These are phyloP conservation scores for Drosophila trapezifrons DNA, from an alignment of 1,140 invertebrate genomes.

Conservation along the genomic window DNA sequence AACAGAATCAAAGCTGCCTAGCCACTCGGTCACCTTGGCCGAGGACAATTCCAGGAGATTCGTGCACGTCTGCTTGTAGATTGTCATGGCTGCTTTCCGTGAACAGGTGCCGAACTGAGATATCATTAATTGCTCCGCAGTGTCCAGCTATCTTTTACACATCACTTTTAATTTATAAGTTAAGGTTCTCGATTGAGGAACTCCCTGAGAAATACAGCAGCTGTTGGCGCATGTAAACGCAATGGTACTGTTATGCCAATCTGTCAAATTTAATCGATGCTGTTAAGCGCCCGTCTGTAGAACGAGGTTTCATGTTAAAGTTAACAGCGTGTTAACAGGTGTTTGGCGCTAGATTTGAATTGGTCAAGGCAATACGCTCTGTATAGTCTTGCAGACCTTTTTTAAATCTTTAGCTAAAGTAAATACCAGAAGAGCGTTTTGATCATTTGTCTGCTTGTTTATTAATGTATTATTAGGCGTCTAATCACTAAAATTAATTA, in stretches of 20 bases:
- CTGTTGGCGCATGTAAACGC: slow-evolving; percentile 26
- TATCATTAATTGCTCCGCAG: slow-evolving; percentile 11
- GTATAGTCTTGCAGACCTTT: background rate
- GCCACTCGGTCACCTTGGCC: slow-evolving; percentile 87
- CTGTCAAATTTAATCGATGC: slow-evolving; percentile 1
- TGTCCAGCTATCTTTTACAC: slow-evolving; percentile 24
- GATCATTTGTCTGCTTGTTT: slow-evolving; percentile 58
- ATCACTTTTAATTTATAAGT: slow-evolving; percentile 50
- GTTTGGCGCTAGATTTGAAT: slow-evolving; percentile 27
- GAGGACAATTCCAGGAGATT: slow-evolving; percentile 80
- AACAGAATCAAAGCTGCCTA: slow-evolving; percentile 91
- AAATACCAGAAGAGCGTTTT: background rate
- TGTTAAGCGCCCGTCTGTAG: background rate
- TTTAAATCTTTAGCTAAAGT: no score
- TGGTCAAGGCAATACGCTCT: background rate
- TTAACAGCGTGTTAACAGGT: slow-evolving; percentile 16
- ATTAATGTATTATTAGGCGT: slow-evolving; percentile 62
- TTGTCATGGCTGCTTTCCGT: slow-evolving; percentile 29
- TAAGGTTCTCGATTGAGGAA: slow-evolving; percentile 30
- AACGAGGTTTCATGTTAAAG: slow-evolving; percentile 1
- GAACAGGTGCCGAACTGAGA: slow-evolving; percentile 6
- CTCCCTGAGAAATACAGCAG: slow-evolving; percentile 36
- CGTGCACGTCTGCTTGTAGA: slow-evolving; percentile 76
- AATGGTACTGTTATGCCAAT: slow-evolving; percentile 5
- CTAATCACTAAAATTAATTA: slow-evolving; percentile 74